Evolutionary conservation across 2,797 vertebrate species (phyloP), one percentile per base, ranked within the genome.

Genomic region (Alauda arvensis): DNA sequence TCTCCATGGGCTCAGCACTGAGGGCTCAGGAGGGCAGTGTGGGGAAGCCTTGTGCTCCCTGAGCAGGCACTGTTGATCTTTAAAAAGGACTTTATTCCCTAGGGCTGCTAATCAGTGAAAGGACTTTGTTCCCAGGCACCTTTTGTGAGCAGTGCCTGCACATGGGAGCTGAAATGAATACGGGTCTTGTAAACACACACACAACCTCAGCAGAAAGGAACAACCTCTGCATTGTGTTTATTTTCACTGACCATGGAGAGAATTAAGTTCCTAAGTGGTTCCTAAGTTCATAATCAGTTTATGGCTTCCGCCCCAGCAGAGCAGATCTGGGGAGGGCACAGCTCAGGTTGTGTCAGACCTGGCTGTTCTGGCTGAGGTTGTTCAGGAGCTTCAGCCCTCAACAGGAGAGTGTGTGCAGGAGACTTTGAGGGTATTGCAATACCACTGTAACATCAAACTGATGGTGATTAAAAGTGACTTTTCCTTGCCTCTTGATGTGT

Each of bases 11-110:
- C 48, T 83, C 52, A 66, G 69, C 69, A 83, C 77, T 43, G 67
- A 87, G 84, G 39, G 90, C 81, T 91, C 77, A 51, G 69, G 60
- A 87, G 74, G 90, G 88, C 70, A 51, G 51, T 69, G 77, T 91
- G 88, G 67, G 39, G 90, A 87, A 91, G 77, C 79, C 75, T 65
- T 81, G 46, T 85, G 71, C 79, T 91, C 83, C 79, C 53, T 81
- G 68, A 81, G 65, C 65, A 15, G 55, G 71, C 61, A 65, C 46
- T 83, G 85, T 61, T 95, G 90, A 33, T 91, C 80, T 92, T 84
- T 93, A 40, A 17, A 92, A 93, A 86, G 89, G 83, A 93, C 89
- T 94, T 95, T 91, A 93, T 85, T 95, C 87, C 65, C 71, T 26
- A 71, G 89, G 80, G 92, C 77, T 57, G 65, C 87, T 93, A 79